Conservation (phyloP, 2,888 invertebrate species). For the Tachystola acroxantha region DNA sequence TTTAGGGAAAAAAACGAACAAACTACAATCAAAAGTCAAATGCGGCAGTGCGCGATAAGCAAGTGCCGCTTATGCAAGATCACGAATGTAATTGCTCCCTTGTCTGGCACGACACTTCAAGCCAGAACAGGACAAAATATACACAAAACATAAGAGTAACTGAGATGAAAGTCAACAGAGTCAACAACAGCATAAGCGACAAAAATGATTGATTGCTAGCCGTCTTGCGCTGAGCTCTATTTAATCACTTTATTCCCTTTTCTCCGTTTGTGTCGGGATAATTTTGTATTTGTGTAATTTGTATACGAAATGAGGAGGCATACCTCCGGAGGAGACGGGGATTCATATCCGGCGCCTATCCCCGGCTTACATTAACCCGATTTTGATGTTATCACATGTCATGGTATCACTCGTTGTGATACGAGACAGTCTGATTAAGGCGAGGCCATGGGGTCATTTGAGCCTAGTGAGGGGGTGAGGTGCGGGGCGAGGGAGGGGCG, state of each 20-base stretch:
- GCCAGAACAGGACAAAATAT: constrained; percentile 59
- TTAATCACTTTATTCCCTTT: constrained; percentile 80
- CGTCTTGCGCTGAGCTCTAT: constrained; percentile 78
- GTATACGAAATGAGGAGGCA: constrained; percentile 71
- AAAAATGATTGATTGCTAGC: constrained; percentile 78
- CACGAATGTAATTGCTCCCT: constrained; percentile 80
- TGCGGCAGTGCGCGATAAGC: constrained; percentile 74
- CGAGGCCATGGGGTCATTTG: neutral
- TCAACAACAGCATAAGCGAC: constrained; percentile 71
- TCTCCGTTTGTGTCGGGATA: constrained; percentile 77
- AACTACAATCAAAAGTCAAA: constrained; percentile 72
- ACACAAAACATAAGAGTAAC: constrained; percentile 33
- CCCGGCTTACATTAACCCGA: constrained; percentile 44
- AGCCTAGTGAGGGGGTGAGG: too few relatives aligned
- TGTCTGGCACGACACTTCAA: constrained; percentile 76
- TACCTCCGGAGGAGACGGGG: constrained; percentile 52
- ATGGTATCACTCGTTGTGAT: constrained; percentile 16
- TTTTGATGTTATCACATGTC: constrained; percentile 61
- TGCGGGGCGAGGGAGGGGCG: too few relatives aligned
- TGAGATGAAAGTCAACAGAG: constrained; percentile 45
- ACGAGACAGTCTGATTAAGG: neutral
- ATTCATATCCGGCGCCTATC: constrained; percentile 62
- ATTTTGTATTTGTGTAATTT: constrained; percentile 78
- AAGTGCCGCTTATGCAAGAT: constrained; percentile 79
- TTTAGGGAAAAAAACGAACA: constrained; percentile 65